Base-by-base conservation (phyloP, 1,140 invertebrate species). In the Phymorhynchus buccinoides region DNA sequence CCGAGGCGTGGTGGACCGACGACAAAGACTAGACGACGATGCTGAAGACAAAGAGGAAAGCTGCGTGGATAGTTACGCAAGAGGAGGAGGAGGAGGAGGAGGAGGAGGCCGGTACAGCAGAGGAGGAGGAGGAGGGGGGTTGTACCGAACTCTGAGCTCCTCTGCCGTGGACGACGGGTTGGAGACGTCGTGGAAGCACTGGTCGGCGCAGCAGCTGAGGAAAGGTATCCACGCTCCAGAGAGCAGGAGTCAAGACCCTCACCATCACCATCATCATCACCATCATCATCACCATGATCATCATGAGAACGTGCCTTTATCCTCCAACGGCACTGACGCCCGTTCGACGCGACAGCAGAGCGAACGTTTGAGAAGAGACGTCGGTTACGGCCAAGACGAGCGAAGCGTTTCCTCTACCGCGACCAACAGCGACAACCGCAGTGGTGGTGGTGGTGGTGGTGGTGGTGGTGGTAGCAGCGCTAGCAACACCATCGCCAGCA, bases 101-200 rank as follows among this genome's bases (percentile, higher is more conserved):
- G 22, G 35, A 30, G 80, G 52, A 42, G 73, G 35, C 22, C 52
- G n/a, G 18, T 62, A 14, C 44, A 79, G 48, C n/a, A 82, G 77
- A 22, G 77, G 79, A 56, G 80, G 85, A 78, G 83, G 48, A 14
- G 85, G 77, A 22, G 77, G 79, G 52, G 80, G 85, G 80, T 52
- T 82, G 83, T 80, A 88, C 71, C 81, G 88, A 18, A 89, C 89
- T n/a, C 88, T 88, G 42, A 90, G 89, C 84, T 85, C 89, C 22
- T 90, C 89, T 18, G 85, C 88, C 30, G 85, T 90, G 30, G 88
- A 90, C 44, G 89, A 90, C 37, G 73, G 56, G 4, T 14, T 62
- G 56, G 12, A 52, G 12, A 52, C 56, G 14, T 62, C 14, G 18
- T 62, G 56, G 56, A 62, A 27, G 12, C 56, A 14, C 56, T 62